Evolutionary conservation across 2,888 invertebrate species (phyloP).

Genomic region (Scelioninae gen. 2): DNA sequence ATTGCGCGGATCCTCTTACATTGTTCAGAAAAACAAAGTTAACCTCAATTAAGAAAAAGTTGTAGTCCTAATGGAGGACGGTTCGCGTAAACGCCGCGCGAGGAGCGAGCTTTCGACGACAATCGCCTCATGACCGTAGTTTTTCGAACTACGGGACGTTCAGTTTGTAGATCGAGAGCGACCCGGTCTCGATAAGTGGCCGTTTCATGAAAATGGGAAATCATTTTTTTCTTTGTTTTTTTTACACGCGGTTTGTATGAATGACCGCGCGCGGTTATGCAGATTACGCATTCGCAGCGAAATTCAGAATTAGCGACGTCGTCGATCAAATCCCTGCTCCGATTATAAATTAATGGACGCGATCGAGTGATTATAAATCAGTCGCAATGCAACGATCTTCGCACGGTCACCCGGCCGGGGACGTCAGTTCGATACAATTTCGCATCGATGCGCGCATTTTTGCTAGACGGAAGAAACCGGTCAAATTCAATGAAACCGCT

Average conservation of each 20-base stretch:
- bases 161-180: conserved; percentile 35
- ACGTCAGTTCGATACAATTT: conserved; percentile 55
- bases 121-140: background rate
- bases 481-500: conserved; percentile 62
- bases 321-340: conserved; percentile 54
- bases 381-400: conserved; percentile 39
- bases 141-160: conserved; percentile 16
- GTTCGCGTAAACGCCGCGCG: too few relatives aligned
- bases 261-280: conserved; percentile 33
- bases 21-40: conserved; percentile 10
- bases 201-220: conserved; percentile 52
- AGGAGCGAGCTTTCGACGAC: conserved; percentile 18
- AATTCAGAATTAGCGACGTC: conserved; percentile 44
- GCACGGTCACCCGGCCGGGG: conserved; percentile 35
- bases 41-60: conserved; percentile 27
- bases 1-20: conserved; percentile 23
- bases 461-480: conserved; percentile 57
- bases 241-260: conserved; percentile 3
- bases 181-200: conserved; percentile 23
- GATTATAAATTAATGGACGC: conserved; percentile 53
- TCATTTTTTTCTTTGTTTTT: too few relatives aligned
- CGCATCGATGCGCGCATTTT: conserved; percentile 56
- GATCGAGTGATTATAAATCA: conserved; percentile 51
- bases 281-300: conserved; percentile 32
- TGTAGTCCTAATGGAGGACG: background rate